A percentile compares a stretch with the other conserved stretches of the same genome.
Conservation (phyloP, 2,888 invertebrate genomes). For the Fissipunctia ypsillon region DNA sequence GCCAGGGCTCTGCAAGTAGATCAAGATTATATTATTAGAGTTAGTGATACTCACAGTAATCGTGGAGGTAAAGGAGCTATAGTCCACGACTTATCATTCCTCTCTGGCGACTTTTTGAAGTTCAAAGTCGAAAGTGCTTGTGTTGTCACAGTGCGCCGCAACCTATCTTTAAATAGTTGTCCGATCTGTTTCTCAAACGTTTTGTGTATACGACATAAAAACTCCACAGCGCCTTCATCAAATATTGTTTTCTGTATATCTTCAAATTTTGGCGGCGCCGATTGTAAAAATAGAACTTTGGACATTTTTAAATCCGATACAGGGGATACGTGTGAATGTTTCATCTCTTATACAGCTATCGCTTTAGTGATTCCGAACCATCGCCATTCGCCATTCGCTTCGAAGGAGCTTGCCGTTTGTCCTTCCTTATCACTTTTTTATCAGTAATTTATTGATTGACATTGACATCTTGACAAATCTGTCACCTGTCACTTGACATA, state of each 20-base stretch:
- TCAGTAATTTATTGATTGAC: conserved; percentile 7
- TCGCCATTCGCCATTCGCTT: conserved; percentile 10
- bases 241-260: conserved; percentile 90
- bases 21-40: not conserved
- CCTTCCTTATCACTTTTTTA: conserved; percentile 43
- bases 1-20: not conserved
- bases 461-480: not conserved
- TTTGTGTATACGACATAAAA: conserved; percentile 88
- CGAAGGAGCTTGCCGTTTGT: conserved; percentile 39
- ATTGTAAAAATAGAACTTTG: conserved; percentile 83
- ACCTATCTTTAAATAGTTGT: conserved; percentile 83
- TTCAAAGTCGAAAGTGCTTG: conserved; percentile 75
- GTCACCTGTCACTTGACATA: not conserved
- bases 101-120: conserved; percentile 85
- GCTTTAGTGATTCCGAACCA: conserved; percentile 9
- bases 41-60: conserved; percentile 83
- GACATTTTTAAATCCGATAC: conserved; percentile 66
- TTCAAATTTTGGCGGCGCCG: conserved; percentile 89
- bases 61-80: conserved; percentile 90
- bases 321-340: conserved; percentile 12
- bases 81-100: conserved; percentile 89
- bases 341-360: conserved; percentile 11
- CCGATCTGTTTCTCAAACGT: conserved; percentile 88
- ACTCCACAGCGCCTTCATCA: conserved; percentile 89
- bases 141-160: conserved; percentile 78